Evolutionary conservation across 2,113 vertebrate genomes (phyloP).

Genomic region (Crotalus horridus): DNA sequence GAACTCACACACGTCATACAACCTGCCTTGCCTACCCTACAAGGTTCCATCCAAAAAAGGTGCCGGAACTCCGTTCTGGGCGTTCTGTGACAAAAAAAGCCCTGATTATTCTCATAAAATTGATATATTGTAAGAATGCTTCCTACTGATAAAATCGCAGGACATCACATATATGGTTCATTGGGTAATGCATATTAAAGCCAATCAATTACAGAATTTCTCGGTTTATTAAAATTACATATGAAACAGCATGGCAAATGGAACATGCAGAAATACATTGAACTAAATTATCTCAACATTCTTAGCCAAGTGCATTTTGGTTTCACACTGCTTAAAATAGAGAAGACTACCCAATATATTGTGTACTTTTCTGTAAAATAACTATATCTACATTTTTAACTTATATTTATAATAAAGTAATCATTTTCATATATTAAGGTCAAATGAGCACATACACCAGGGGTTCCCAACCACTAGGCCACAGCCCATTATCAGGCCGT

Average conservation of each 20-base stretch:
- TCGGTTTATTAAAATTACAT: background rate
- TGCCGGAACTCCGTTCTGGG: too few species aligned
- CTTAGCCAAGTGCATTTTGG: background rate
- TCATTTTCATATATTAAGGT: background rate
- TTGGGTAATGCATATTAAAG: background rate
- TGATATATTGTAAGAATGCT: background rate
- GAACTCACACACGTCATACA: too few species aligned
- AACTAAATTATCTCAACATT: background rate
- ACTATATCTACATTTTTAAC: background rate
- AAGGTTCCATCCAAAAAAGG: too few species aligned
- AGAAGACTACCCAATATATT: background rate
- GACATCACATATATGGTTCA: background rate
- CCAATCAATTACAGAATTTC: background rate
- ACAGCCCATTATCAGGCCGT: too few species aligned
- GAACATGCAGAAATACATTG: too few species aligned
- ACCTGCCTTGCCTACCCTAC: too few species aligned
- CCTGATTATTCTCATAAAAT: background rate
- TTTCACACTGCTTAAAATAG: background rate
- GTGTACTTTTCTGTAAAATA: background rate
- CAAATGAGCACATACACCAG: background rate
- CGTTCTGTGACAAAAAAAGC: too few species aligned
- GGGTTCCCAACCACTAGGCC: too few species aligned
- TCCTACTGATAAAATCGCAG: slow-evolving; percentile 7
- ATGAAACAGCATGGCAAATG: background rate
- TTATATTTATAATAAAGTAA: background rate